These are phyloP conservation scores for Leptopilina syphax DNA, from an alignment of 2,888 invertebrate species.

Conservation along the genomic window DNA sequence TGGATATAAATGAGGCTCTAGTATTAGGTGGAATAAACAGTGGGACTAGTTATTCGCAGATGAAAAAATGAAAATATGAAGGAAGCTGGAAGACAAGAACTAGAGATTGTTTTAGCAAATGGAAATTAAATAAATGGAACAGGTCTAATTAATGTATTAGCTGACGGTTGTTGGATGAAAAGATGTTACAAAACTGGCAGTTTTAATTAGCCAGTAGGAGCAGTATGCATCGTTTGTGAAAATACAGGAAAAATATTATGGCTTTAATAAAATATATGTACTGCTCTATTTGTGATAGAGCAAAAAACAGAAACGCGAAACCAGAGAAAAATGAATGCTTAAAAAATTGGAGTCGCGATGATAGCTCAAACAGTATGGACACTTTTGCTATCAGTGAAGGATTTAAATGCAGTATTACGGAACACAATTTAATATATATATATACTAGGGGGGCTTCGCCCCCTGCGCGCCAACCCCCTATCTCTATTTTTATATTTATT, in stretches of 20 bases:
- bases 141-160: background rate
- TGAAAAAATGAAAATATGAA: conserved; percentile 1
- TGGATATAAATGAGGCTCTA: background rate
- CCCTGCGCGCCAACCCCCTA: no score
- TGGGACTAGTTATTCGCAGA: background rate
- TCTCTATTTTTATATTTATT: no score
- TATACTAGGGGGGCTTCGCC: no score
- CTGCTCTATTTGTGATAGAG: background rate
- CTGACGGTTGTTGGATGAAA: conserved; percentile 8
- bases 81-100: background rate
- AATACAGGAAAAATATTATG: background rate
- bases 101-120: background rate
- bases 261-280: background rate
- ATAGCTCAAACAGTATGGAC: background rate
- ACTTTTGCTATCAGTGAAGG: background rate
- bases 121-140: background rate
- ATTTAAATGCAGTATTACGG: background rate
- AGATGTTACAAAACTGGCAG: background rate
- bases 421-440: no score
- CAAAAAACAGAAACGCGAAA: background rate
- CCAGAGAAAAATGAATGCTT: background rate
- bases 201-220: background rate
- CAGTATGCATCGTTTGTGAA: conserved; percentile 29
- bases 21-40: background rate
- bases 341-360: background rate